Base-by-base conservation (phyloP, 2,113 vertebrate genomes). In the Lepisosteus oculatus region DNA sequence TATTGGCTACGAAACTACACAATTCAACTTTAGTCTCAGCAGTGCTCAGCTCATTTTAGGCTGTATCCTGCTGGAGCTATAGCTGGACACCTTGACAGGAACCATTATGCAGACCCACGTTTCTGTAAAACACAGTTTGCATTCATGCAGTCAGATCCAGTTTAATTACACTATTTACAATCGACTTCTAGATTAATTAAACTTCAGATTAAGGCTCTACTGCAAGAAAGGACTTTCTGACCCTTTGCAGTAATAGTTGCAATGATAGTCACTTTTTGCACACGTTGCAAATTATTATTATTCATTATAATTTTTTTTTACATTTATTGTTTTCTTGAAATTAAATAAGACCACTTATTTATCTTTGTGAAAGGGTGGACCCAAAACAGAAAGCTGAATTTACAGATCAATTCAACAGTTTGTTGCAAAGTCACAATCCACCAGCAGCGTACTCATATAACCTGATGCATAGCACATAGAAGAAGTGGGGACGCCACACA, bases 101-200 rank as follows among this genome's bases (percentile, higher is more conserved):
- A 64, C 62, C 42, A 77, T 80, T 73, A 72, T 73, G 75, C 77
- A 80, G 80, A 77, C 78, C 74, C 69, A 70, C 69, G 75, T 70
- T 65, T 83, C 83, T 88, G 87, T 91, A 88, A 91, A 92, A 93
- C 91, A 92, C 89, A 91, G 92, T 92, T 88, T 92, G 91, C 89
- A 93, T 92, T 86, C 93, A 95, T 92, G 90, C 91, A 91, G 92
- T 93, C 90, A 91, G 87, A 90, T 93, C 89, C 82, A 87, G 91
- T 89, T 89, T 90, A 95, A 87, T 91, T 95, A 95, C 93, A 95
- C 90, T 96, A 97, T 97, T 89, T 97, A 97, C 96, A 97, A 91
- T 80, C 83, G 80, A 85, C 80, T 84, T 79, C 74, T 87, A 86
- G 86, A 83, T 87, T 80, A 85, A 81, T 83, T 86, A 78, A 79